Base-by-base conservation (phyloP, 2,797 vertebrate species). In the Cryptoblepharus egeriae region DNA sequence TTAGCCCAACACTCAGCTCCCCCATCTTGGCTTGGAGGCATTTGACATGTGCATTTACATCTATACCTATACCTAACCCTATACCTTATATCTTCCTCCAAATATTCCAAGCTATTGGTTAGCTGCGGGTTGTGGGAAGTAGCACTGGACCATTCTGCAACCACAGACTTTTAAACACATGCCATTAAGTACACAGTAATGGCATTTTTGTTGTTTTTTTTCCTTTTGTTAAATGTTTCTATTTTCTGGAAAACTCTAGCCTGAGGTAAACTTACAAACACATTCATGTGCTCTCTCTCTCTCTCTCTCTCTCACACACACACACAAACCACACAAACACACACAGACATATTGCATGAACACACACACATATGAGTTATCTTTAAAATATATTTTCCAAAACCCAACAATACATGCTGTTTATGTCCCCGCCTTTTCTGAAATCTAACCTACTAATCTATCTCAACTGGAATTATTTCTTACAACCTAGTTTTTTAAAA, bases 391-490 rank as follows among this genome's bases (percentile, higher is more conserved):
- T 52, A 52, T 69, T 70, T 60, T 42, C 32, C 55, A 74, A 81
- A 75, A 67, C 24, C 35, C 28, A 20, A 45, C 39, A 30, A 45
- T 67, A 75, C 67, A 60, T 71, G 37, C 24, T 60, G 37, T 73
- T 74, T 69, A 42, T 35, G 45, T 42, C 61, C 24, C 61, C 35
- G n/a, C 24, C 37, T 65, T 83, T 60, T 57, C 63, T 60, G 69
- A 58, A 79, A 49, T 73, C 28, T 83, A 35, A 52, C 35, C 69
- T 67, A 58, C n/a, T 75, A 81, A 81, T 81, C 63, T 81, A 42
- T 68, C 57, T 73, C 69, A 45, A n/a, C 61, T 78, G 28, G 68
- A 60, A 37, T 81, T 81, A 81, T 13, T 81, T 37, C 28, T 74
- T 57, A 12, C 79, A 61, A 71, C 39, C 55, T 68, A 61, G 57